Evolutionary conservation across 2,113 vertebrate genomes (phyloP).

Genomic region (Scatophagus argus): DNA sequence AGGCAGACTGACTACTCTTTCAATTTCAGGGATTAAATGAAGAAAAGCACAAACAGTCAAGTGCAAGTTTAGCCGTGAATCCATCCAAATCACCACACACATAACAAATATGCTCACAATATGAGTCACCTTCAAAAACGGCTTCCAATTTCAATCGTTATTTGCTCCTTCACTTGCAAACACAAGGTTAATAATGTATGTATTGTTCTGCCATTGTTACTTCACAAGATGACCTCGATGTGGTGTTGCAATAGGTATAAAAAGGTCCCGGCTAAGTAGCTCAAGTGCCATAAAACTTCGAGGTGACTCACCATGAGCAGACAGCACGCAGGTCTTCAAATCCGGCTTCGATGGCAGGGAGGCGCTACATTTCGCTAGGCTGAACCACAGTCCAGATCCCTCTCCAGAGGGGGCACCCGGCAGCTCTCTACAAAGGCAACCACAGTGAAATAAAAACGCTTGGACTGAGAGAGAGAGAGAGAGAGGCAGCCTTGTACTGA

Average conservation of each 20-base stretch:
- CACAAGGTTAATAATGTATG: background rate
- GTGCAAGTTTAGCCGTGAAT: background rate
- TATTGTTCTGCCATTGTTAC: constrained; percentile 9
- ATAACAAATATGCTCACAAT: background rate
- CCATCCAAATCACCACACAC: background rate
- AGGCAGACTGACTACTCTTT: too few species aligned
- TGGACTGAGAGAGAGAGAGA: constrained; percentile 33
- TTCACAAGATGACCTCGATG: background rate
- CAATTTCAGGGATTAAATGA: background rate
- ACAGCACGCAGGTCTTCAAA: constrained; percentile 66
- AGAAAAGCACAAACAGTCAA: background rate
- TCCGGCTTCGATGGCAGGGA: constrained; percentile 66
- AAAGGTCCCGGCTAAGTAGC: background rate
- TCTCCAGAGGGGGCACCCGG: constrained; percentile 53
- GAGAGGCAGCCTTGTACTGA: constrained; percentile 24
- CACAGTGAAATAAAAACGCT: constrained; percentile 27
- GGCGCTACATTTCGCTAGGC: constrained; percentile 68
- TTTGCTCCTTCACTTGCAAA: background rate
- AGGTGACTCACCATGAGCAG: constrained; percentile 75
- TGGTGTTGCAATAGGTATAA: constrained; percentile 3
- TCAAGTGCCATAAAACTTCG: constrained; percentile 41
- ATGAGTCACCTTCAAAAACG: background rate
- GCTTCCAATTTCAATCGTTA: background rate
- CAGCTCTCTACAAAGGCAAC: constrained; percentile 64
- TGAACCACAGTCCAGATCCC: constrained; percentile 56